phyloP scores from a whole-genome alignment of 2,888 invertebrate genomes.

The Byasa hedistus region DNA sequence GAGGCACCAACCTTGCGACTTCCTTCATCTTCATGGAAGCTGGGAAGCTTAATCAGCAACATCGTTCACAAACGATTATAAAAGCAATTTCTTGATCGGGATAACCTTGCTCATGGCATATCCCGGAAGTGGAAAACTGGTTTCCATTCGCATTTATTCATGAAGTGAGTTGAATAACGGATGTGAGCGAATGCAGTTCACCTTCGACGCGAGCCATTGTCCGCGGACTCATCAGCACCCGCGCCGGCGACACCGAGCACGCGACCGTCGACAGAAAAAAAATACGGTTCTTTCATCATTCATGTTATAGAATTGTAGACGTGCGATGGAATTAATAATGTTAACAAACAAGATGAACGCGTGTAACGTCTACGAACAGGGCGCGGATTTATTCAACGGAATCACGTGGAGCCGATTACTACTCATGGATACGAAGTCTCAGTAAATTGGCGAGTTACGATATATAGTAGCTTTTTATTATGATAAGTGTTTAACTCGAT shows the following conservation, averaged over 20 bases:
- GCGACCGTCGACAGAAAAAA: conserved; percentile 5
- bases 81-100: not conserved
- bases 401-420: too few relatives aligned
- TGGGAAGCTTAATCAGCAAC: not conserved
- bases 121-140: conserved; percentile 12
- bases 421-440: too few relatives aligned
- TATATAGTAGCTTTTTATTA: too few relatives aligned
- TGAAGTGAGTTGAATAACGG: conserved; percentile 29
- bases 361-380: not conserved
- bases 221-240: conserved; percentile 29
- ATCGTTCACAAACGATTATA: not conserved
- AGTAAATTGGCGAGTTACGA: too few relatives aligned
- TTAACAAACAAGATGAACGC: conserved; percentile 7
- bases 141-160: conserved; percentile 11
- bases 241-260: not conserved
- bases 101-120: conserved; percentile 5
- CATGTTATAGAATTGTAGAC: not conserved
- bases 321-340: conserved; percentile 17
- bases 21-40: not conserved
- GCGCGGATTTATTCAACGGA: not conserved
- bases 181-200: conserved; percentile 37
- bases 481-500: too few relatives aligned
- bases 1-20: too few relatives aligned
- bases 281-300: conserved; percentile 15
- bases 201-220: conserved; percentile 46